Evolutionary conservation across 2,888 invertebrate genomes (phyloP), one percentile per base, ranked within the genome.

Genomic region (Drosophila kanekoi): DNA sequence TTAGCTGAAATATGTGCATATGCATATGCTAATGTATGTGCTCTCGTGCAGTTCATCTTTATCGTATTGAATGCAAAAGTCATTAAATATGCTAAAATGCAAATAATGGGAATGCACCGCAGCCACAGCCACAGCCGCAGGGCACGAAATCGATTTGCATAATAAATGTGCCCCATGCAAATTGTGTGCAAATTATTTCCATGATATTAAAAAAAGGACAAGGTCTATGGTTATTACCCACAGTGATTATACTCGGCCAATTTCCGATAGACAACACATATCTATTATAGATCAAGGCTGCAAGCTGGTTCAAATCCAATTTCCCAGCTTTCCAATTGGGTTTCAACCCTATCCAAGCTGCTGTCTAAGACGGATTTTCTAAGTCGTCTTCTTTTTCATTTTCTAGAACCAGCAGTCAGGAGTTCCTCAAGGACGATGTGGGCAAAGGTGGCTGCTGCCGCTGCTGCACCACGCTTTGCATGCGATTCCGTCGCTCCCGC

Each of bases 401-500:
- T 69, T 3, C 56, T 8, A 90, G 91, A 79, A 90, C 87, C 56
- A 88, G 84, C 63, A 92, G 92, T 67, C 91, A 91, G 66, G 92
- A 92, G 79, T 91, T 90, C 64, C 84, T 92, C 20, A 89, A 91
- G 54, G 79, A 89, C 41, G 84, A 80, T 49, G 78, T 77, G 8
- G 58, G 58, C 35, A 65, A 86, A 4, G 75, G 68, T 5, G 89
- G 90, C 23, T 90, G 88, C 62, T 92, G 92, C 51, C 89, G 89
- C 37, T 90, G 90, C 62, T 91, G 92, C 67, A 79, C 90, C 28
- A 88, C 80, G 68, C 80, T 92, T 2, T 92, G 92, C 65, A 90
- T 92, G 86, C 92, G 92, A 49, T 92, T 92, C 68, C 90, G 92
- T 10, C 90, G 92, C 4, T 90, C 90, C n/a, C 89, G 88, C 28